Conservation (phyloP, 2,113 vertebrate species). For the Pseudopodoces humilis region DNA sequence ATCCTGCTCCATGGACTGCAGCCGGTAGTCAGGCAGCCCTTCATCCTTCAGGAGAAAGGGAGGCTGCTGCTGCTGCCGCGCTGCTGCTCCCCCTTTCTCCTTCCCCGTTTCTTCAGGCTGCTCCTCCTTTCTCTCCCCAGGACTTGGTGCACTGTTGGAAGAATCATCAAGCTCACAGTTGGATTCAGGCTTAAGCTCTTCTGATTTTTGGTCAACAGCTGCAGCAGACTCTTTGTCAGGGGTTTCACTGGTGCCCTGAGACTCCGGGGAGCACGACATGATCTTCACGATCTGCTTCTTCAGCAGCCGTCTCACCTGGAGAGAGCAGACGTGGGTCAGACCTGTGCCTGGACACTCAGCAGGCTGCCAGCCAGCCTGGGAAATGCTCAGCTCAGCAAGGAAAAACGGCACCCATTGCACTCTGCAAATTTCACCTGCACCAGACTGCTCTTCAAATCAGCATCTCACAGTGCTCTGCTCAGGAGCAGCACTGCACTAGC, state of each 20-base stretch:
- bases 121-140: constrained; percentile 68
- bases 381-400: background rate
- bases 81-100: constrained; percentile 24
- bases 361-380: background rate
- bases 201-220: constrained; percentile 62
- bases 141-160: constrained; percentile 17
- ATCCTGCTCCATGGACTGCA: constrained; percentile 86
- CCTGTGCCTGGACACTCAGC: background rate
- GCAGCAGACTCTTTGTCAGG: constrained; percentile 64
- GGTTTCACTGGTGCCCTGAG: constrained; percentile 68
- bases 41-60: constrained; percentile 75
- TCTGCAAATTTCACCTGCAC: background rate
- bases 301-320: constrained; percentile 86
- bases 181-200: constrained; percentile 37
- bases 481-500: background rate
- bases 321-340: background rate
- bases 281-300: constrained; percentile 92
- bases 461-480: background rate
- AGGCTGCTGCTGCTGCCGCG: constrained; percentile 37
- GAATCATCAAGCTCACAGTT: constrained; percentile 58
- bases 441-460: background rate
- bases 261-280: constrained; percentile 78
- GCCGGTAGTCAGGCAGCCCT: constrained; percentile 46
- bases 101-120: constrained; percentile 47
- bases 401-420: background rate